Evolutionary conservation across 2,113 vertebrate genomes (phyloP).

Genomic region (Genyomyrus donnyi): DNA sequence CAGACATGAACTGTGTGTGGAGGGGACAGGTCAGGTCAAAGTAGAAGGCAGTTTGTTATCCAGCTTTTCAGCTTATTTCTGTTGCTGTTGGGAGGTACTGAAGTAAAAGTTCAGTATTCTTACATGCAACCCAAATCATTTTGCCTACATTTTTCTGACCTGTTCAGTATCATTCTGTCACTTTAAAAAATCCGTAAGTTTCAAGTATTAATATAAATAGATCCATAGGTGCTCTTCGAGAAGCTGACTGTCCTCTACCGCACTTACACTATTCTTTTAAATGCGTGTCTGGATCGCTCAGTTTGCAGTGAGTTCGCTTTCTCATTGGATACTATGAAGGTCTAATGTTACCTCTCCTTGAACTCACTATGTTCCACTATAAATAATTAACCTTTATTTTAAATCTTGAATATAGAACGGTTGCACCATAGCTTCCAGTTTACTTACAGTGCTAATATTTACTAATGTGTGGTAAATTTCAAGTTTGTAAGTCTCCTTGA

Average conservation of each 20-base stretch:
- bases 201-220: neutral
- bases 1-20: neutral
- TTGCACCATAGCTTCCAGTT: neutral
- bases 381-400: constrained; percentile 60
- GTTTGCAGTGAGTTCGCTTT: neutral
- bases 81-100: neutral
- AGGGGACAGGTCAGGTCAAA: neutral
- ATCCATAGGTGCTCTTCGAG: neutral
- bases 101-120: neutral
- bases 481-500: neutral
- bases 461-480: neutral
- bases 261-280: neutral
- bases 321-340: constrained; percentile 2
- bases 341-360: constrained; percentile 44
- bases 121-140: neutral
- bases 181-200: neutral
- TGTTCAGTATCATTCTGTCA: neutral
- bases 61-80: neutral
- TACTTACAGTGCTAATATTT: neutral
- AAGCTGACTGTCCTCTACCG: neutral
- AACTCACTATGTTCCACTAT: constrained; percentile 51
- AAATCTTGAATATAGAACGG: constrained; percentile 26
- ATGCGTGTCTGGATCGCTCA: constrained; percentile 6
- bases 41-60: neutral
- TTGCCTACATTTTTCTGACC: neutral